Evolutionary conservation across 2,888 invertebrate genomes (phyloP).

Genomic region (Caradrina kadenii): DNA sequence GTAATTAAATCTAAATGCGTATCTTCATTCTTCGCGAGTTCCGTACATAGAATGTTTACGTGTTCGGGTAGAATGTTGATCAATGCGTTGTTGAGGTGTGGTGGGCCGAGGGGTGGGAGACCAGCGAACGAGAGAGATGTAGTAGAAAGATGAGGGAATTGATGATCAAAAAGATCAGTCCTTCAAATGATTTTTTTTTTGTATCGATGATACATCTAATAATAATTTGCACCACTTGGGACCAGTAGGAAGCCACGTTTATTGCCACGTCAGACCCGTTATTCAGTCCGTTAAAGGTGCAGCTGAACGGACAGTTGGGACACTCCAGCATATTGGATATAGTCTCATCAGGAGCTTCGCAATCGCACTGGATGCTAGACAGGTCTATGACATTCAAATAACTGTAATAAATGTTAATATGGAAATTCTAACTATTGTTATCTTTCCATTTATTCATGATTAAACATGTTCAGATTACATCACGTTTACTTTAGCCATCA

Average conservation of each 20-base stretch:
- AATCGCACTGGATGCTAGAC: too few species aligned
- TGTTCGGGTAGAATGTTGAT: constrained; percentile 52
- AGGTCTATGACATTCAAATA: neutral
- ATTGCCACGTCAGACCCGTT: too few species aligned
- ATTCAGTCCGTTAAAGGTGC: too few species aligned
- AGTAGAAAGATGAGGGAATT: too few species aligned
- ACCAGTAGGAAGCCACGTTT: too few species aligned
- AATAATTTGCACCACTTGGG: too few species aligned
- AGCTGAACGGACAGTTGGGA: too few species aligned
- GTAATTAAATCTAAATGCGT: constrained; percentile 65
- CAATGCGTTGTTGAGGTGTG: constrained; percentile 25
- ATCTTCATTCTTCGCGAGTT: constrained; percentile 50
- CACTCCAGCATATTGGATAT: too few species aligned
- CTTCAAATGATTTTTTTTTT: too few species aligned
- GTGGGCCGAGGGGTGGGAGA: neutral
- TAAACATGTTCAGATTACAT: neutral
- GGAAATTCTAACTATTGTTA: neutral
- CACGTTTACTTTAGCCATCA: neutral
- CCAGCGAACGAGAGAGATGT: neutral
- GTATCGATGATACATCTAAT: too few species aligned
- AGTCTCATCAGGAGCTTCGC: too few species aligned
- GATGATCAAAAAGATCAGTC: neutral
- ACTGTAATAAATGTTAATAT: neutral
- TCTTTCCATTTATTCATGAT: neutral
- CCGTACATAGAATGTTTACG: constrained; percentile 59